Base-by-base conservation (phyloP, 2,113 vertebrate species). In the Ascaphus truei region DNA sequence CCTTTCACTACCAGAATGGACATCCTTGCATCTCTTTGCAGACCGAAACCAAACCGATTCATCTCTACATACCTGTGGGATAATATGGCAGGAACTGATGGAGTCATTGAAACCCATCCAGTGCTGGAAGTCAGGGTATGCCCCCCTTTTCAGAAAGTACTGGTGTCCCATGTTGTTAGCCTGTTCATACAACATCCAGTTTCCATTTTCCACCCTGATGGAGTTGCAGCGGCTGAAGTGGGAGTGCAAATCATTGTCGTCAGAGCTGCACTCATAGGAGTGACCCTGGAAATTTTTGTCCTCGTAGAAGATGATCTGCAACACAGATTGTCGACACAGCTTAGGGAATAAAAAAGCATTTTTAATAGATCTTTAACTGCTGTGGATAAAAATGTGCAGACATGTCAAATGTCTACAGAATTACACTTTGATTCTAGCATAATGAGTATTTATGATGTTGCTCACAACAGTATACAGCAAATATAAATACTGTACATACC, bases 231-330 rank as follows among this genome's bases (percentile, higher is more conserved):
- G 90, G 68, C 83, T 96, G 81, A 98, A 79, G 82, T 91, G 92
- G 58, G 72, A 39, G 75, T 94, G 93, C 79, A 98, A 93, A 47
- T 97, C 93, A 0, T 91, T 80, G 79, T 92, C 95, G 84, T 98
- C 92, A 0, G 89, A 85, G 64, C 94, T 91, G 0, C 92, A 95
- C 73, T 96, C 94, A 18, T 96, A 97, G 75, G 76, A 86, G 13
- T 88, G 92, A 41, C 95, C 95, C 53, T 95, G 88, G 81, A 96
- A 98, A 73, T 94, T 92, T 78, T 92, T 96, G 80, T 97, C 94
- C 84, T 98, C 93, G 0, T 92, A 97, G 82, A 98, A 95, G 79
- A 91, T 84, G 23, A 98, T 91, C 96, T 97, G 84, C 26, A 73
- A 79, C n/a, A 23, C 0, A 45, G n/a, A n/a, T n/a, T n/a, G n/a